Evolutionary conservation across 1,140 invertebrate genomes (phyloP).

Genomic region (Drosophila pachea): DNA sequence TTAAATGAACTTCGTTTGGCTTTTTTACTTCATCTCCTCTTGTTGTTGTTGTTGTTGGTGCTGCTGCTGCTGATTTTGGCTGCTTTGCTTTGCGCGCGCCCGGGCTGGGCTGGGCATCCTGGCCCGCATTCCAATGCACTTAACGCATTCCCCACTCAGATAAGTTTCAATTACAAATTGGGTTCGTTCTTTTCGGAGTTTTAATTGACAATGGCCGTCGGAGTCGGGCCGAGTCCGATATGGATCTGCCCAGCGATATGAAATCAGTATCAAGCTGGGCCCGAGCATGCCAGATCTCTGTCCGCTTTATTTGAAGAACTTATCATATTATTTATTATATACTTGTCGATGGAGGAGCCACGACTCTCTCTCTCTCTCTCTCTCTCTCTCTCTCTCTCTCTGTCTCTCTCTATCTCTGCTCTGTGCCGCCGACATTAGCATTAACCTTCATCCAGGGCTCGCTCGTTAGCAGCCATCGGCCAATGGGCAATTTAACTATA

Average conservation of each 20-base stretch:
- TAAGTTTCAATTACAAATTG: conserved; percentile 77
- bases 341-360: neutral
- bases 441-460: conserved; percentile 31
- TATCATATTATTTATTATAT: conserved; percentile 5
- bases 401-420: no score
- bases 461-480: conserved; percentile 42
- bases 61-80: conserved; percentile 9
- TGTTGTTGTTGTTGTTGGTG: neutral
- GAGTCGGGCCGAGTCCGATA: conserved; percentile 41
- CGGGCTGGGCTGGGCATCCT: conserved; percentile 25
- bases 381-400: no score
- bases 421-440: conserved; percentile 35
- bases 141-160: conserved; percentile 68
- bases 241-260: conserved; percentile 39
- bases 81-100: conserved; percentile 9
- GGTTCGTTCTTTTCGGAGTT: conserved; percentile 58
- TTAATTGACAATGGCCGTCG: conserved; percentile 60
- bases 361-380: no score
- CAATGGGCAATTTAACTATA: conserved; percentile 62
- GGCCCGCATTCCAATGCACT: conserved; percentile 64
- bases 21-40: neutral
- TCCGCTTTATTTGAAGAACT: neutral
- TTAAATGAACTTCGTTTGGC: conserved; percentile 61
- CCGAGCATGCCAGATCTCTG: no score
- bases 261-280: neutral